Base-by-base conservation (phyloP, 2,888 invertebrate species). In the Diogma glabrata region DNA sequence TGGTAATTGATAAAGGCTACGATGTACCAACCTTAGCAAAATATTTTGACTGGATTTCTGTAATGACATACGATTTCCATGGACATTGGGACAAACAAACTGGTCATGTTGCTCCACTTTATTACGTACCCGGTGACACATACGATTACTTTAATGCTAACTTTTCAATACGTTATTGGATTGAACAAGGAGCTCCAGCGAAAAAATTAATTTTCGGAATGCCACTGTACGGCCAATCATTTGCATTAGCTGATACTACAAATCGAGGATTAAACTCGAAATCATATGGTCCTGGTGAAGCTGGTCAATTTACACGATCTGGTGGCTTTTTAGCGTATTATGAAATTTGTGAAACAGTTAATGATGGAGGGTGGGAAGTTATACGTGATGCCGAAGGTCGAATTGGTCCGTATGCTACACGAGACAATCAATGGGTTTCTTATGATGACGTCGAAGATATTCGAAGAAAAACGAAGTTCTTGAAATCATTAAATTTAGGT, bases 31-130 rank as follows among this genome's bases (percentile, higher is more conserved):
- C 75, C 2, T 64, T 88, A 16, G 73, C 78, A 1, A 71, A 74
- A 30, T 77, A 85, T 59, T 74, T 87, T 43, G 87, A 89, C 65
- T 88, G 86, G 84, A 78, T 89, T 47, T 78, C 85, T 2, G 79
- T 88, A 17, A 87, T 88, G 76, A 81, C 86, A 0, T 89, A 88
- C 63, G 88, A 88, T 65, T 87, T 81, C 70, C 84, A 87, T 60
- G 84, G 84, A 1, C 78, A 84, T 52, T 81, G 83, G 73, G 82
- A 82, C 60, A 81, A 79, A 59, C 77, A 78, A 61, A 87, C 87
- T 0, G 81, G 83, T 1, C 87, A 86, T 61, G 78, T 87, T 14
- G 78, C 87, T 3, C 86, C 87, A 1, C 66, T 87, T 22, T 82
- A 81, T 58, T 74, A 77, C 58, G 75, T 78, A 53, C 78, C 78